Conservation (phyloP, 2,888 invertebrate species). For the Dryocosmus kuriphilus region DNA sequence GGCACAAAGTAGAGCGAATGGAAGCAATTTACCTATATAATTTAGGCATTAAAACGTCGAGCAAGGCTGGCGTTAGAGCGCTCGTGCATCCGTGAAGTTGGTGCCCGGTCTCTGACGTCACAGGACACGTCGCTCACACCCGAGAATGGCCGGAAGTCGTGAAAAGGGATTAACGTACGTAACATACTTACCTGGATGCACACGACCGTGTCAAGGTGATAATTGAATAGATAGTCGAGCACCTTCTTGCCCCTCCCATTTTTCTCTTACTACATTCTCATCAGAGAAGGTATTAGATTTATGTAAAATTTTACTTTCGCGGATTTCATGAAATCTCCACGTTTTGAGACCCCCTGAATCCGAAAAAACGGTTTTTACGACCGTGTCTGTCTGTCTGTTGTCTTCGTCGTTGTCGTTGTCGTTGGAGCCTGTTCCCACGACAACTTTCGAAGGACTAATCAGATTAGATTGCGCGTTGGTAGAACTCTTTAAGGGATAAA, state of each 20-base stretch:
- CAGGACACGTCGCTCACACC: conserved; percentile 76
- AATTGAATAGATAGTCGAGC: conserved; percentile 75
- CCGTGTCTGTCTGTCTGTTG: no score
- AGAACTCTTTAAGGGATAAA: no score
- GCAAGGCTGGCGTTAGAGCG: conserved; percentile 58
- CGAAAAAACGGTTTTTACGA: no score
- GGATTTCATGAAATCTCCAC: no score
- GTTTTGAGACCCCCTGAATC: no score
- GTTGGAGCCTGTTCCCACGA: no score
- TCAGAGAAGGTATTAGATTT: no score
- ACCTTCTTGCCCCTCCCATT: conserved; percentile 55
- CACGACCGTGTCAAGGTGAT: conserved; percentile 72
- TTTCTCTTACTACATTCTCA: no score
- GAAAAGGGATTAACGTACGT: conserved; percentile 74
- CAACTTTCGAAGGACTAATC: no score
- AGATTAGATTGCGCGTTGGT: no score
- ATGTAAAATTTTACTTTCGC: no score
- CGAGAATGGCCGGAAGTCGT: conserved; percentile 77
- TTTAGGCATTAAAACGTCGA: conserved; percentile 66
- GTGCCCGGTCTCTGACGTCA: conserved; percentile 68
- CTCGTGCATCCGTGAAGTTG: conserved; percentile 69
- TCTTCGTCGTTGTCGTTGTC: no score
- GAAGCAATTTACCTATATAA: conserved; percentile 65
- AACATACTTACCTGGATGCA: conserved; percentile 65
- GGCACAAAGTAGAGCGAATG: conserved; percentile 49